phyloP scores from a whole-genome alignment of 2,888 invertebrate species.

The Leptinotarsa juncta region DNA sequence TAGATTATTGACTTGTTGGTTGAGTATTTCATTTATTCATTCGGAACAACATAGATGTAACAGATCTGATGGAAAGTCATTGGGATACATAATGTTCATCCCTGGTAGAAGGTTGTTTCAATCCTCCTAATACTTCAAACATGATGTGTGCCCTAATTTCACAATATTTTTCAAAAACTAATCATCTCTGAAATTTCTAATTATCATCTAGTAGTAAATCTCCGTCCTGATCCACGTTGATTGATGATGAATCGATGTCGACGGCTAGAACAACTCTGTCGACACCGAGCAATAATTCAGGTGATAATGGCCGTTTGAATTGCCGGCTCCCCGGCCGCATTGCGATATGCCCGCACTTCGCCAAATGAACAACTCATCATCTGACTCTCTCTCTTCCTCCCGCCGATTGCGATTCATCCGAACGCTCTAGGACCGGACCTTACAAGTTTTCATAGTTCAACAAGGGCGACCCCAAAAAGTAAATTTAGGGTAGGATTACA shows the following conservation, averaged over 20 bases:
- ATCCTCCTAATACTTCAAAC: no score
- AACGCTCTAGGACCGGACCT: not conserved
- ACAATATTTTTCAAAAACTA: no score
- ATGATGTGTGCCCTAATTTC: no score
- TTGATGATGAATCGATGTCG: conserved; percentile 62
- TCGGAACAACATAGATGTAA: no score
- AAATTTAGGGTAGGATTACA: no score
- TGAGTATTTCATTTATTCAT: no score
- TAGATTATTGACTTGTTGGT: no score
- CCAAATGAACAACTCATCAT: conserved; percentile 65
- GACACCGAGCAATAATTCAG: conserved; percentile 65
- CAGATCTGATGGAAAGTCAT: no score
- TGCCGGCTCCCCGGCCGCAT: conserved; percentile 63
- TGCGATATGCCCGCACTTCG: conserved; percentile 65
- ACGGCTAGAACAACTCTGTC: conserved; percentile 65
- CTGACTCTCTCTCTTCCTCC: conserved; percentile 57
- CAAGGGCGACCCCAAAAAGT: not conserved
- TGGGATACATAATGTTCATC: no score
- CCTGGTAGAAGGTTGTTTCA: no score
- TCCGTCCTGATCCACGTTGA: conserved; percentile 60
- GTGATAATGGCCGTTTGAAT: conserved; percentile 66
- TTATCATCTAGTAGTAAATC: conserved; percentile 34
- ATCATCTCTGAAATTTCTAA: conserved; percentile 19
- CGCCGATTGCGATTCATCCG: conserved; percentile 25
- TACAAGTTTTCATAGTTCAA: not conserved